Base-by-base conservation (phyloP, 2,888 invertebrate species). In the Spicauda simplicius region DNA sequence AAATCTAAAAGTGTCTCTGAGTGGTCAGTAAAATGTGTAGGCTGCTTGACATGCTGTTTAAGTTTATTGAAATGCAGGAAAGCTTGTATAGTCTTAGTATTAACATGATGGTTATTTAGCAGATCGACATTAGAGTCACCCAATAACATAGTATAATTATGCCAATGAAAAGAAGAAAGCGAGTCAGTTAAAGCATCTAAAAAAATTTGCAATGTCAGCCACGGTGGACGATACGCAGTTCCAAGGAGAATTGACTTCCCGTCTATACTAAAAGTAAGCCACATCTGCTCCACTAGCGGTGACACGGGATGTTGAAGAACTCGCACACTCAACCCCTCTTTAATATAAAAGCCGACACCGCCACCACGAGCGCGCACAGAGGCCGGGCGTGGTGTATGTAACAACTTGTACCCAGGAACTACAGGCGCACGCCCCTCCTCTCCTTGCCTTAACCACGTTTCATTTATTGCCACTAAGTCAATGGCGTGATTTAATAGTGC, bases 201-300 rank as follows among this genome's bases (percentile, higher is more conserved):
- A 63, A 72, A 73, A 1, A 54, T 19, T 41, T 71, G 68, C 11
- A 68, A 55, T n/a, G 66, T 25, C 18, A 70, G 11, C 73, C 73
- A 72, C 20, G 53, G 64, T 6, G 72, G 70, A 4, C 72, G 37
- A 6, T 56, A 56, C 2, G 56, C 56, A 11, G 56, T 56, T 7
- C 56, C 56, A 0, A 56, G 37, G 0, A 60, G 54, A 1, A 73
- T 18, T 12, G 37, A 48, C 11, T 50, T 20, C 0, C 69, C 69
- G 30, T 57, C 66, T 0, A 69, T 33, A 8, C 48, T 55, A 2
- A 64, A 11, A 11, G 37, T 57, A 2, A 73, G 5, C 71, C 73
- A 73, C 70, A 72, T 70, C 52, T 73, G 71, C 18, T 72, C 72
- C 16, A 73, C 69, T 14, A 12, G 53, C 12, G 30, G 20, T 7